A percentile compares a stretch with the other conserved stretches of the same genome.
Evolutionary conservation across 37 sponge, comb jelly and placozoan genomes (phyloP).

Genomic region (Crambe crambe): DNA sequence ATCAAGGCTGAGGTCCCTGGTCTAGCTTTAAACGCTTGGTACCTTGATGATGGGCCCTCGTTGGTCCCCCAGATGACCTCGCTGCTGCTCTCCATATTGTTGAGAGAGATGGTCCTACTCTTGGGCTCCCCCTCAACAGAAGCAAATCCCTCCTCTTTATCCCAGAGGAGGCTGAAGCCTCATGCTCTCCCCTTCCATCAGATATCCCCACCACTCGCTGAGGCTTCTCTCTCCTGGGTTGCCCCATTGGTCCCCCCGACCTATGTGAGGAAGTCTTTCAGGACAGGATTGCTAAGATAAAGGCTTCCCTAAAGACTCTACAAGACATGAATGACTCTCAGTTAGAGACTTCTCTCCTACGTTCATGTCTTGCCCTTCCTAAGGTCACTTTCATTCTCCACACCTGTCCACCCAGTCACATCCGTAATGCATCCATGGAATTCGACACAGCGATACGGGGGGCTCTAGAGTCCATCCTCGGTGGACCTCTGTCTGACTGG

Average conservation of each 20-base stretch:
- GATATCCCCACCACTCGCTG: too few relatives aligned
- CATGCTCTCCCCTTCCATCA: neutral
- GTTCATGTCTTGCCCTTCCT: too few relatives aligned
- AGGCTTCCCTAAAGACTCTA: too few relatives aligned
- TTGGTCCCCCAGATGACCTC: slow-evolving; percentile 14
- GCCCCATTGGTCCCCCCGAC: too few relatives aligned
- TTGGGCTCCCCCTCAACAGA: slow-evolving; percentile 12
- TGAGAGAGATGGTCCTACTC: neutral
- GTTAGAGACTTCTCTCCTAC: too few relatives aligned
- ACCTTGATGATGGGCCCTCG: slow-evolving; percentile 26
- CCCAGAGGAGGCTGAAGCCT: neutral
- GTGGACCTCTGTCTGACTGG: slow-evolving; percentile 11
- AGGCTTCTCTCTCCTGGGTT: too few relatives aligned
- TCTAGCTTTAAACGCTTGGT: slow-evolving; percentile 11
- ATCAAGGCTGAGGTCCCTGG: slow-evolving; percentile 28
- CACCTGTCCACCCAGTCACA: too few relatives aligned
- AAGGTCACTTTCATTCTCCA: too few relatives aligned
- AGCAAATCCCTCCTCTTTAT: slow-evolving; percentile 34
- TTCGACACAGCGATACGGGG: neutral
- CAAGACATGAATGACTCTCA: too few relatives aligned
- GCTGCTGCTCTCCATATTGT: slow-evolving; percentile 4
- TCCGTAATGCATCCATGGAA: neutral
- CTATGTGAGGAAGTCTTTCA: too few relatives aligned
- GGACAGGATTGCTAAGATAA: too few relatives aligned
- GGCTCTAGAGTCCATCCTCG: neutral